Evolutionary conservation across 2,797 vertebrate genomes (phyloP).

Genomic region (Siniperca undulata): DNA sequence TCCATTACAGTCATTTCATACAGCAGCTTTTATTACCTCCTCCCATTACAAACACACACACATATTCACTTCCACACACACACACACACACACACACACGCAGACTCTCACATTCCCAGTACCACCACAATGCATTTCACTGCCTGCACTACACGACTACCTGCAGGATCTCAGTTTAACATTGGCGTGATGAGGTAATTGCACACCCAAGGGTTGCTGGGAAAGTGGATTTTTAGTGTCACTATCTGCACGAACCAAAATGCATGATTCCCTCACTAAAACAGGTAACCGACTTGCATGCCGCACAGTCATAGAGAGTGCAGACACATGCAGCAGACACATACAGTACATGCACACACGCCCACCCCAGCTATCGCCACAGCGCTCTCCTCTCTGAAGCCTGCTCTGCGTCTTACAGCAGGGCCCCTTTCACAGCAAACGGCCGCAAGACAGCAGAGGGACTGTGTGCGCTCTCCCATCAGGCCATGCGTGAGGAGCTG

Average conservation of each 20-base stretch:
- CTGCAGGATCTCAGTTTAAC: constrained; percentile 54
- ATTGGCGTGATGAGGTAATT: constrained; percentile 1
- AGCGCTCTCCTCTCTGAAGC: constrained; percentile 47
- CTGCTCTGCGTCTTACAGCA: constrained; percentile 58
- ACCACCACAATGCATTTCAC: constrained; percentile 57
- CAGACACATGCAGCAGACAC: constrained; percentile 26
- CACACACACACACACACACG: constrained; percentile 34
- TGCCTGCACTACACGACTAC: constrained; percentile 35
- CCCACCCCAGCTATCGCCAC: constrained; percentile 39
- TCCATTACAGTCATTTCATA: constrained; percentile 83
- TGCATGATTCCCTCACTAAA: constrained; percentile 1
- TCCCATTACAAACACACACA: constrained; percentile 72
- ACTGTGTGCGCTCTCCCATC: constrained; percentile 66
- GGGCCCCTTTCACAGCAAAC: constrained; percentile 55
- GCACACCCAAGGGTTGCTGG: constrained; percentile 20
- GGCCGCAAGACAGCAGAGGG: constrained; percentile 65
- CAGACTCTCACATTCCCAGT: constrained; percentile 46
- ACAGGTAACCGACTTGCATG: not conserved
- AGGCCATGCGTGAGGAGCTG: constrained; percentile 66
- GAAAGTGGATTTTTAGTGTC: constrained; percentile 6
- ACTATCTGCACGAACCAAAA: not conserved
- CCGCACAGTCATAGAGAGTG: not conserved
- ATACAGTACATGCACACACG: constrained; percentile 31
- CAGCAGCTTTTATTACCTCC: constrained; percentile 82
- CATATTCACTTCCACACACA: constrained; percentile 8